These are phyloP conservation scores for Colletes gigas DNA, from an alignment of 1,140 invertebrate species.

Conservation along the genomic window DNA sequence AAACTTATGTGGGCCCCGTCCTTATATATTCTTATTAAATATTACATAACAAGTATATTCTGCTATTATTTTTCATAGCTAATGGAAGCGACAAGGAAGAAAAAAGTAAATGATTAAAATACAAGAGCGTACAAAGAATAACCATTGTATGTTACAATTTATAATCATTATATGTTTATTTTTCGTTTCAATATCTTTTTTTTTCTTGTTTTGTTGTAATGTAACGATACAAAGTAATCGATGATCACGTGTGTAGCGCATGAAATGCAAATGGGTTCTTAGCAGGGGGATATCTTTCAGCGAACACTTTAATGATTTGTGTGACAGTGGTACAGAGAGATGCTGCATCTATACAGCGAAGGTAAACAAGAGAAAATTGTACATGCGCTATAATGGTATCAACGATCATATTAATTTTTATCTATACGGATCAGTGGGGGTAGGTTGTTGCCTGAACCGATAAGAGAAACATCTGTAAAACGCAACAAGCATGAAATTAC, in stretches of 20 bases:
- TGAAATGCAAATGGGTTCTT: not conserved
- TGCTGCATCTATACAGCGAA: not conserved
- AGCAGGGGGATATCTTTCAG: not conserved
- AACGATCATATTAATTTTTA: constrained; percentile 39
- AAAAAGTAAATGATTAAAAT: constrained; percentile 45
- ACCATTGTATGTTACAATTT: constrained; percentile 53
- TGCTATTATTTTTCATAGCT: constrained; percentile 78
- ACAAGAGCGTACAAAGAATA: constrained; percentile 54
- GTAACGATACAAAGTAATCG: constrained; percentile 29
- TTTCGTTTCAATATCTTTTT: constrained; percentile 60
- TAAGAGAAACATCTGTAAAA: not conserved
- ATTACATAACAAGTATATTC: constrained; percentile 78
- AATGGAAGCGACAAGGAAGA: constrained; percentile 48
- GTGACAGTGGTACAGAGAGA: not conserved
- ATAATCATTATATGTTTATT: constrained; percentile 60
- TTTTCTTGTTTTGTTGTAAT: constrained; percentile 48
- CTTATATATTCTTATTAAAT: constrained; percentile 80
- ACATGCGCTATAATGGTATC: constrained; percentile 46
- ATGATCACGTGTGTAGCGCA: constrained; percentile 33
- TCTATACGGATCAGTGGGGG: constrained; percentile 39
- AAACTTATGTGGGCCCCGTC: constrained; percentile 72
- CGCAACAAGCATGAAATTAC: not conserved
- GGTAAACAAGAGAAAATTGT: constrained; percentile 25
- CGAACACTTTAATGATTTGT: not conserved
- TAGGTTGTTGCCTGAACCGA: not conserved